Conservation (phyloP, 2,888 invertebrate species). For the Pyrochroa serraticornis region DNA sequence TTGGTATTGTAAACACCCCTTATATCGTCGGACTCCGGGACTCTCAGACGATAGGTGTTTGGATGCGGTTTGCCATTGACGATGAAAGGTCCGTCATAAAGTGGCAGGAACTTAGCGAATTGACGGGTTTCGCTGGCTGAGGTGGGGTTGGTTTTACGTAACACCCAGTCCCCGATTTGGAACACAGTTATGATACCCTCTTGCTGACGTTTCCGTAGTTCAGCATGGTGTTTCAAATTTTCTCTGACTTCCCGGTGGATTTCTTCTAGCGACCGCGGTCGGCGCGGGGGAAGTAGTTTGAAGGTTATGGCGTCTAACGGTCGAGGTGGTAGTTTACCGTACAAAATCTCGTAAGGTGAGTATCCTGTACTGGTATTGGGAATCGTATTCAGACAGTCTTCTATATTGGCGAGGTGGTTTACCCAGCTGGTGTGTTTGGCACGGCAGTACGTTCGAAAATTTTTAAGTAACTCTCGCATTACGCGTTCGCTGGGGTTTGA, state of each 20-base stretch:
- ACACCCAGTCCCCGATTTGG: neutral
- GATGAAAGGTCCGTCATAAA: neutral
- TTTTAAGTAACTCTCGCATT: slow-evolving; percentile 32
- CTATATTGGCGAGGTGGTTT: neutral
- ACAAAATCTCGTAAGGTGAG: neutral
- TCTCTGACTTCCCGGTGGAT: neutral
- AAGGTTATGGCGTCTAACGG: neutral
- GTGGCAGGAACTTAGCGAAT: slow-evolving; percentile 2
- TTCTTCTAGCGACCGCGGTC: neutral
- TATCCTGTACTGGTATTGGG: neutral
- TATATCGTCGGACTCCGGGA: too few relatives aligned
- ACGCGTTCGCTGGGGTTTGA: slow-evolving; percentile 34
- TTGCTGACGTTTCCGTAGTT: neutral
- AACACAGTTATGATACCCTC: neutral
- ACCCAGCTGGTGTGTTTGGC: slow-evolving; percentile 20
- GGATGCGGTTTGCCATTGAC: neutral
- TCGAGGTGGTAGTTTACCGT: neutral
- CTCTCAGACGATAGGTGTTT: too few relatives aligned
- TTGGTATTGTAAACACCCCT: too few relatives aligned
- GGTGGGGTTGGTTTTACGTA: neutral
- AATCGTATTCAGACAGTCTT: neutral
- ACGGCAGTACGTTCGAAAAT: slow-evolving; percentile 23
- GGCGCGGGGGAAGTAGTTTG: neutral
- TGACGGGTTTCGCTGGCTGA: neutral
- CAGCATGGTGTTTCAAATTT: neutral